phyloP scores from a whole-genome alignment of 2,888 invertebrate genomes.

The Trichopoda pennipes region DNA sequence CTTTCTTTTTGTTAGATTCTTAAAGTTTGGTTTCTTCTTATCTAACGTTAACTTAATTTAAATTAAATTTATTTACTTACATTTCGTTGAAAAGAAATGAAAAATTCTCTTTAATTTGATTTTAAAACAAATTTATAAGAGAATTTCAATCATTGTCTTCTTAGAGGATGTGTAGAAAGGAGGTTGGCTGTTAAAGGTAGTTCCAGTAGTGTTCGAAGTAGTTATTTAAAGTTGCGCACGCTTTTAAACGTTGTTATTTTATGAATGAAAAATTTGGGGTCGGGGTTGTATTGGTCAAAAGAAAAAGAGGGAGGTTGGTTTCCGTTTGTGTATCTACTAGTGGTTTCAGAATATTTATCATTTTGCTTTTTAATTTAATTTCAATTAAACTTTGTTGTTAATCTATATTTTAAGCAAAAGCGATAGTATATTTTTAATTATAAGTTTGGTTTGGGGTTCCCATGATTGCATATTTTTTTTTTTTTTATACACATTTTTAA shows the following conservation, averaged over 20 bases:
- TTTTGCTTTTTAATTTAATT: neutral
- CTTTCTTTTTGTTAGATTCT: neutral
- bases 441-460: too few species aligned
- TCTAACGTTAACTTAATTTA: slow-evolving; percentile 36
- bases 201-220: slow-evolving; percentile 1
- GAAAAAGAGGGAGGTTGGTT: neutral
- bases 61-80: slow-evolving; percentile 59
- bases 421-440: slow-evolving; percentile 19
- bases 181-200: neutral
- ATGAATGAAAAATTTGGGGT: neutral
- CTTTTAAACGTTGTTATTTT: slow-evolving; percentile 29
- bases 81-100: slow-evolving; percentile 34
- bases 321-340: too few species aligned
- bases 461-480: too few species aligned
- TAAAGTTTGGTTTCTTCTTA: neutral
- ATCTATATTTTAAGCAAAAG: slow-evolving; percentile 1
- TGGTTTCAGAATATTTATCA: neutral
- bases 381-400: neutral
- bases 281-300: too few species aligned
- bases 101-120: slow-evolving; percentile 30
- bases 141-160: slow-evolving; percentile 18
- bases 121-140: slow-evolving; percentile 25
- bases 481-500: too few species aligned
- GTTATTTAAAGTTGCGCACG: slow-evolving; percentile 63
- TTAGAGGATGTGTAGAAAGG: neutral